Evolutionary conservation across 2,888 invertebrate species (phyloP).

Genomic region (Ophion obscuratus): DNA sequence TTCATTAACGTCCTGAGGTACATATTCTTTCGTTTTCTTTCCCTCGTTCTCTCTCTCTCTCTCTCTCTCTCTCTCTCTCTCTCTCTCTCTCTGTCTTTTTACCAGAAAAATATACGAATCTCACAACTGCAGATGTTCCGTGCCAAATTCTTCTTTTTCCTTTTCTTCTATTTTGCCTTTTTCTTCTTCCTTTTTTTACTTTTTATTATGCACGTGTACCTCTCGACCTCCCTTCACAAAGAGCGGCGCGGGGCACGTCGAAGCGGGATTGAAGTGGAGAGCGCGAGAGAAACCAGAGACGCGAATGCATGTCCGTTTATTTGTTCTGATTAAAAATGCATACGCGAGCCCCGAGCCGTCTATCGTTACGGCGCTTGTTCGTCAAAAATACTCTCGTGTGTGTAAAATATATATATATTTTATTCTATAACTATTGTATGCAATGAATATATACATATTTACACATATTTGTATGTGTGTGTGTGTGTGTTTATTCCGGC

Average conservation of each 20-base stretch:
- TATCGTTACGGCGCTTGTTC: slow-evolving; percentile 42
- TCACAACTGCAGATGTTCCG: slow-evolving; percentile 6
- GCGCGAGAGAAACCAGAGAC: slow-evolving; percentile 14
- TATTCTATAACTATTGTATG: neutral
- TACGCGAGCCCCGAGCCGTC: slow-evolving; percentile 43
- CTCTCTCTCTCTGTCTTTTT: neutral
- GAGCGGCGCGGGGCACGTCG: slow-evolving; percentile 11
- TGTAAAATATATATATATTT: slow-evolving; percentile 8
- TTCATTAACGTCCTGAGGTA: neutral
- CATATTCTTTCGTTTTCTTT: neutral
- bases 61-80: too few species aligned
- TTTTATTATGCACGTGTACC: slow-evolving; percentile 55
- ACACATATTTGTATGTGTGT: neutral
- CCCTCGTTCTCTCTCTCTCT: neutral
- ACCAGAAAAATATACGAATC: neutral
- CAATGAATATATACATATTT: neutral
- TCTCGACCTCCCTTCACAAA: slow-evolving; percentile 59
- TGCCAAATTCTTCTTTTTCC: neutral
- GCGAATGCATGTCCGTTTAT: slow-evolving; percentile 58
- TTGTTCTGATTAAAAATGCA: slow-evolving; percentile 66
- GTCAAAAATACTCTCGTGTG: slow-evolving; percentile 25
- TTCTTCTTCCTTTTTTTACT: slow-evolving; percentile 40
- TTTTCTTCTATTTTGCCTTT: slow-evolving; percentile 4
- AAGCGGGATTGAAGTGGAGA: slow-evolving; percentile 46
- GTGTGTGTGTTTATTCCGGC: neutral